Conservation (phyloP, 2,888 invertebrate species). For the Cylloceria caligata region DNA sequence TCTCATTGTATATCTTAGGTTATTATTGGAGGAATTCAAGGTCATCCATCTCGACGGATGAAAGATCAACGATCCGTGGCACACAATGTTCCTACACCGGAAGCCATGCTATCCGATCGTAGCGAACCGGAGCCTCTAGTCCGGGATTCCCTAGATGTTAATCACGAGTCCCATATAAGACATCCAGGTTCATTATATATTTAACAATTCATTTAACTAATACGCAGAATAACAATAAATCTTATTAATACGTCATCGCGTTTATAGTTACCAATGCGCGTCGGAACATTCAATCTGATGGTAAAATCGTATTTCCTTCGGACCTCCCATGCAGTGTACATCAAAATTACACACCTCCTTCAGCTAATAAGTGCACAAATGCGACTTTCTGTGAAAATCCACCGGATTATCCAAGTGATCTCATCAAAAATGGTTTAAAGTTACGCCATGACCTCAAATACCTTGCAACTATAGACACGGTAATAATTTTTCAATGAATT, state of each 20-base stretch:
- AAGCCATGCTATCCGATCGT: slow-evolving; percentile 7
- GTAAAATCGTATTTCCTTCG: slow-evolving; percentile 76
- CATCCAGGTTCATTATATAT: slow-evolving; percentile 20
- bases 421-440: slow-evolving; percentile 71
- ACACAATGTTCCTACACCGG: slow-evolving; percentile 5
- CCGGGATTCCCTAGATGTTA: slow-evolving; percentile 12
- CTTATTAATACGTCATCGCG: not conserved
- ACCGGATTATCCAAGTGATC: slow-evolving; percentile 74
- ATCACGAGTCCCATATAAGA: slow-evolving; percentile 14
- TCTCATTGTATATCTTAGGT: slow-evolving; percentile 5
- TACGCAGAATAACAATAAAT: not conserved
- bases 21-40: slow-evolving; percentile 34
- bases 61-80: slow-evolving; percentile 28
- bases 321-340: slow-evolving; percentile 48
- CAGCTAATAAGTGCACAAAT: slow-evolving; percentile 70
- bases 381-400: slow-evolving; percentile 76
- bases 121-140: not conserved
- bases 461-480: slow-evolving; percentile 72
- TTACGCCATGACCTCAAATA: slow-evolving; percentile 73
- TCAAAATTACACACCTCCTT: slow-evolving; percentile 21
- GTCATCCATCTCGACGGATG: slow-evolving; percentile 27
- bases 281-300: slow-evolving; percentile 64
- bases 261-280: slow-evolving; percentile 20
- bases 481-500: slow-evolving; percentile 60
- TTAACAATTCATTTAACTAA: slow-evolving; percentile 1